Percentiles rank a stretch among this genome's conserved stretches.
These are phyloP conservation scores for Siderastrea siderea DNA, from an alignment of 92 coral and sea anemone genomes.

Conservation along the genomic window DNA sequence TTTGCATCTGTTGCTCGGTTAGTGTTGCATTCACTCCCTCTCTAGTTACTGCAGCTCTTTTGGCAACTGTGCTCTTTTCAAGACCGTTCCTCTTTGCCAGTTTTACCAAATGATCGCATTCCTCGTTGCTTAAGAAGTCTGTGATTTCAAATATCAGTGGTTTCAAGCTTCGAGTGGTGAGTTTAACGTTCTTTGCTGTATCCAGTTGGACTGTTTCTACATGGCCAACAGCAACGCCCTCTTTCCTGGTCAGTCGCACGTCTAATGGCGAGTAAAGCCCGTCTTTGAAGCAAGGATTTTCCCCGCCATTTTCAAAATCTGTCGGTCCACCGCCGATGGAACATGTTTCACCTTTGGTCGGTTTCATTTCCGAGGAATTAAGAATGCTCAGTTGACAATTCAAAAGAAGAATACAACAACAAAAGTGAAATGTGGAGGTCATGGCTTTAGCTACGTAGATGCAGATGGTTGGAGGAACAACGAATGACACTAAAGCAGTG, in stretches of 20 bases:
- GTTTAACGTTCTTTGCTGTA: constrained; percentile 14
- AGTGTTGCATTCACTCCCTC: constrained; percentile 20
- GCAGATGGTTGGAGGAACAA: neutral
- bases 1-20: constrained; percentile 1
- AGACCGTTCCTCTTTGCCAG: constrained; percentile 77
- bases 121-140: constrained; percentile 71
- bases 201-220: constrained; percentile 12
- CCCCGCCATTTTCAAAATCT: neutral
- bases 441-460: neutral
- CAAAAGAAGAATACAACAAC: neutral
- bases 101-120: constrained; percentile 79
- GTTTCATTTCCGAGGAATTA: neutral
- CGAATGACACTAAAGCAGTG: neutral
- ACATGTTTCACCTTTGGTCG: constrained; percentile 42
- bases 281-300: constrained; percentile 25
- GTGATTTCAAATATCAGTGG: constrained; percentile 85
- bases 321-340: neutral
- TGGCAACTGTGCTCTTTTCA: constrained; percentile 71
- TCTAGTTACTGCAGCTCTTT: constrained; percentile 26
- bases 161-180: constrained; percentile 76
- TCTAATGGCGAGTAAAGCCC: neutral
- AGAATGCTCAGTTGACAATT: neutral
- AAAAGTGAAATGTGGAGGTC: neutral
- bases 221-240: constrained; percentile 42
- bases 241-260: constrained; percentile 18